Evolutionary conservation across 2,888 invertebrate species (phyloP).

Genomic region (Emmelina monodactyla): DNA sequence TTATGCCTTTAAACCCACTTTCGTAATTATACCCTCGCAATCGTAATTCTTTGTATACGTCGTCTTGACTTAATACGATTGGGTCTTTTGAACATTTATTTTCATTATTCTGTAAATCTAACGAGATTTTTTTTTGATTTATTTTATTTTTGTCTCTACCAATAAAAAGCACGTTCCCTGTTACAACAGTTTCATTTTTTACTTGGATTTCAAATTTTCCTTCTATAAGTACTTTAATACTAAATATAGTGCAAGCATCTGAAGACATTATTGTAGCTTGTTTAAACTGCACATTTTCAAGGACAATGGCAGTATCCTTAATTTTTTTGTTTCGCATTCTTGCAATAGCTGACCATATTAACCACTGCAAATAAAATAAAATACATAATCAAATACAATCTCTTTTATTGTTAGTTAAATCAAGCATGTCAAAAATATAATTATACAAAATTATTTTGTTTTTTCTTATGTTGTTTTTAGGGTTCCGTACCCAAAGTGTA

Average conservation of each 20-base stretch:
- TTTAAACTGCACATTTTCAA: conserved; percentile 91
- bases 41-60: conserved; percentile 86
- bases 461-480: no score
- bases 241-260: conserved; percentile 80
- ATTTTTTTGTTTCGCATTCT: conserved; percentile 77
- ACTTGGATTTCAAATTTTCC: conserved; percentile 91
- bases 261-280: conserved; percentile 93
- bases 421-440: no score
- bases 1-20: conserved; percentile 84
- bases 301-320: conserved; percentile 82
- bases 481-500: no score
- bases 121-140: no score
- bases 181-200: conserved; percentile 82
- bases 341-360: conserved; percentile 88
- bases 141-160: no score
- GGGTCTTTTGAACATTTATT: no score
- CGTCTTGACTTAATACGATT: conserved; percentile 34
- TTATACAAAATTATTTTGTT: no score
- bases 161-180: conserved; percentile 75
- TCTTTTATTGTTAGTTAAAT: no score
- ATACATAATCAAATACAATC: no score
- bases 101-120: no score
- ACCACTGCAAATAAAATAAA: conserved; percentile 45
- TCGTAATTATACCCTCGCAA: conserved; percentile 88
- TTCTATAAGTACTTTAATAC: conserved; percentile 83